Percentiles rank a stretch among this genome's conserved stretches.
Conservation (phyloP, 2,113 vertebrate genomes). For the Capreolus pygargus region DNA sequence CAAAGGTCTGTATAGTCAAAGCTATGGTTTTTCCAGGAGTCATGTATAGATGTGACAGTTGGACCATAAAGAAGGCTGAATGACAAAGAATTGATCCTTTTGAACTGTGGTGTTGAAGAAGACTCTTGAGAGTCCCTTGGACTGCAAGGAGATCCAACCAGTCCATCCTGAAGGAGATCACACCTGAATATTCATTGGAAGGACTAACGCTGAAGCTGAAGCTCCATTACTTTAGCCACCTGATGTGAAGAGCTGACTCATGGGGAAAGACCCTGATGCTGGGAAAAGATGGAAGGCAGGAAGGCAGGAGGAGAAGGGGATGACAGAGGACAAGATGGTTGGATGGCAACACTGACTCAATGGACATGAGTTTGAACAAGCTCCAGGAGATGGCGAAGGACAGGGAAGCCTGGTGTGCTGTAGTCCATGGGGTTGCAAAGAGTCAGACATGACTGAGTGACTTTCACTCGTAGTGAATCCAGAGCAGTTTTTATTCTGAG, state of each 20-base stretch:
- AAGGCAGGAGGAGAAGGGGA: not conserved
- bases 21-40: not conserved
- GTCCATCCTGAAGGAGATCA: not conserved
- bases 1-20: not conserved
- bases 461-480: not conserved
- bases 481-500: not conserved
- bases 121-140: not conserved
- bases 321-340: rapidly evolving
- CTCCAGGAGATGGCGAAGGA: not conserved
- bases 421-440: not conserved
- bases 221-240: not conserved
- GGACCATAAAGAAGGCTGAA: not conserved
- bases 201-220: not conserved
- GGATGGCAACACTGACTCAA: not conserved
- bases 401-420: not conserved
- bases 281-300: not conserved
- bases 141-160: not conserved
- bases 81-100: not conserved
- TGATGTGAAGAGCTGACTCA: not conserved
- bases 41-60: not conserved
- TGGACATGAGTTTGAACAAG: not conserved
- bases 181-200: not conserved
- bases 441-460: not conserved
- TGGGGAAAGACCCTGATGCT: not conserved
- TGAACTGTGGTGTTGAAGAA: not conserved